phyloP scores from a whole-genome alignment of 2,888 invertebrate genomes.

The Calameuta idolon region DNA sequence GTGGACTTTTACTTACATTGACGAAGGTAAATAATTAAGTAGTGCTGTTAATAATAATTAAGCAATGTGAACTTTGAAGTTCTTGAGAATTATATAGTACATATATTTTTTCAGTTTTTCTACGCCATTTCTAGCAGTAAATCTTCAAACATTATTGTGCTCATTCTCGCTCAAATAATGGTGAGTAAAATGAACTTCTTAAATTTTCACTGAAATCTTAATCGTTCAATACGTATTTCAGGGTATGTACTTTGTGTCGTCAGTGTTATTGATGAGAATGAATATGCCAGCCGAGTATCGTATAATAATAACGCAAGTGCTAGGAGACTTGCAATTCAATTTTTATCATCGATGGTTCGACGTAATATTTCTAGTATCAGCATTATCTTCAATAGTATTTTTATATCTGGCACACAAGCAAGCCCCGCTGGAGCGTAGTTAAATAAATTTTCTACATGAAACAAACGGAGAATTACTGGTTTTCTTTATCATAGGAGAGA shows the following conservation, averaged over 20 bases:
- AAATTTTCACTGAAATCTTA: conserved; percentile 6
- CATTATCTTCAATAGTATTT: conserved; percentile 94
- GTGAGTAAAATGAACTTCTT: conserved; percentile 63
- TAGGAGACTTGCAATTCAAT: conserved; percentile 97
- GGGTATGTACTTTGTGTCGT: conserved; percentile 99
- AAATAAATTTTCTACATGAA: too few relatives aligned
- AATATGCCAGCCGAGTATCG: conserved; percentile 99
- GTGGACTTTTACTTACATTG: conserved; percentile 94
- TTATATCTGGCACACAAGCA: conserved; percentile 96
- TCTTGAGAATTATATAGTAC: background rate
- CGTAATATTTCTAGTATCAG: conserved; percentile 97
- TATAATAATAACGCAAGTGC: conserved; percentile 89
- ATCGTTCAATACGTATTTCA: conserved; percentile 58
- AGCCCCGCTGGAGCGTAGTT: conserved; percentile 68
- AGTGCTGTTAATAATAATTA: background rate
- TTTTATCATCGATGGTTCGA: conserved; percentile 99
- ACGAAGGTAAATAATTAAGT: conserved; percentile 81
- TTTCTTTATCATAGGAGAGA: too few relatives aligned
- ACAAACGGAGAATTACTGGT: too few relatives aligned
- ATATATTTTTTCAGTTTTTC: conserved; percentile 82
- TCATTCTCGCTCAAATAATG: conserved; percentile 98
- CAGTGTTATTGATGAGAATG: conserved; percentile 97
- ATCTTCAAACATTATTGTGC: conserved; percentile 97
- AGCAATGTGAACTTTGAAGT: background rate
- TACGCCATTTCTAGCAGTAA: conserved; percentile 99